Conservation (phyloP, 1,140 invertebrate genomes). For the Ylistrum balloti region DNA sequence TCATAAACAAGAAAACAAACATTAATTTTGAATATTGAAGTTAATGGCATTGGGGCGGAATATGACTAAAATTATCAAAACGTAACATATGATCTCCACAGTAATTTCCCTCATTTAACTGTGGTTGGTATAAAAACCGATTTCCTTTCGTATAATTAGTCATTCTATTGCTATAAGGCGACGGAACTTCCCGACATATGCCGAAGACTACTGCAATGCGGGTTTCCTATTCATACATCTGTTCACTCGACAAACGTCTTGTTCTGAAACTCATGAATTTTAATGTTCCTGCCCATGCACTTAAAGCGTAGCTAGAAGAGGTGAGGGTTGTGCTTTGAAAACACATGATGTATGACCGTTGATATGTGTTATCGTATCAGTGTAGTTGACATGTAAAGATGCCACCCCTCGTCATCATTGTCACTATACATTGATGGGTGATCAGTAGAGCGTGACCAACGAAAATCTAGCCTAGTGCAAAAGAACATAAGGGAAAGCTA, state of each 20-base stretch:
- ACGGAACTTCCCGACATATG: slow-evolving; percentile 31
- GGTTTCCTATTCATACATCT: slow-evolving; percentile 26
- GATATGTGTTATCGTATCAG: not conserved
- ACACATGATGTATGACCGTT: slow-evolving; percentile 33
- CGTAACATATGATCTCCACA: not conserved
- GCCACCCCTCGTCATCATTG: not conserved
- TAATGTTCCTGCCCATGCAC: slow-evolving; percentile 10
- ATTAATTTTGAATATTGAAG: not conserved
- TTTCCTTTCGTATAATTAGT: slow-evolving; percentile 35
- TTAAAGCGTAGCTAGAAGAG: not conserved
- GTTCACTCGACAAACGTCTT: slow-evolving; percentile 23
- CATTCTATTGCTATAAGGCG: slow-evolving; percentile 1
- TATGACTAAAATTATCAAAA: not conserved
- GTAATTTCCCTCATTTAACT: slow-evolving; percentile 14
- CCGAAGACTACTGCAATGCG: not conserved
- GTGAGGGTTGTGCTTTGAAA: slow-evolving; percentile 7
- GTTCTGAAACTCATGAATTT: slow-evolving; percentile 21
- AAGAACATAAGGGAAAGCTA: not conserved
- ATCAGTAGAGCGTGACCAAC: not conserved
- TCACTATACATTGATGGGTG: not conserved
- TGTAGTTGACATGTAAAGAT: slow-evolving; percentile 18
- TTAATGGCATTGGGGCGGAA: not conserved
- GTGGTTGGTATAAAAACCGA: not conserved
- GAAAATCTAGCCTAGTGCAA: not conserved
- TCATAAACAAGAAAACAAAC: too few species aligned